Evolutionary conservation across 2,113 vertebrate genomes (phyloP), one percentile per base, ranked within the genome.

Genomic region (Salminus brasiliensis): DNA sequence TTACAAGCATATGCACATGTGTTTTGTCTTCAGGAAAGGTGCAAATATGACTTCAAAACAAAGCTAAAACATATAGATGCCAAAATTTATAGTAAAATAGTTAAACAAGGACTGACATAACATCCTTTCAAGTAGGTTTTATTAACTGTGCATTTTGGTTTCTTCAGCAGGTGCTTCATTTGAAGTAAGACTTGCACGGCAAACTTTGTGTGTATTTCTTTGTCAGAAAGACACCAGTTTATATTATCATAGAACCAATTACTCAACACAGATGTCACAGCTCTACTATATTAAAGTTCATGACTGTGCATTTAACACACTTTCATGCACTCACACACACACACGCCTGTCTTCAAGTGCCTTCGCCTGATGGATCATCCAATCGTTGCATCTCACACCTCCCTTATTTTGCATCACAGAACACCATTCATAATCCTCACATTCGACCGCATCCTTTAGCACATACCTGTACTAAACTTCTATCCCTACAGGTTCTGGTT

Each of bases 331-430:
- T 6, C 25, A 29, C 27, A 60, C 57, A 13, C 57, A 13, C 27
- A 27, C 57, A 11, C 57, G 30, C 57, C 12, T 13, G 11, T 10
- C 8, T 29, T 0, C 30, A 2, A 34, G 60, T 21, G 60, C 60
- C 27, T 63, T 8, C 15, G 15, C 39, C 32, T 39, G 62, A 66
- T 39, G 62, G 62, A 10, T 39, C 34, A 3, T 39, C 62, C 32
- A 66, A 21, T 10, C 32, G 5, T 12, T 39, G 62, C 34, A 11
- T 66, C 32, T 23, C 62, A 65, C 32, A 21, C 21, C 62, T 65
- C 6, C 30, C 62, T 66, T 66, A n/a, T 39, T 66, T 21, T 39
- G 62, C n/a, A 23, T 66, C 62, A 39, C 62, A 65, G 62, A 32
- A 32, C 27, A 60, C 13, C 32, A n/a, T 36, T 39, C 5, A 65